Conservation (phyloP, 30 jellyfish, hydroid and myxozoan genomes). For the Phacellophora camtschatica region DNA sequence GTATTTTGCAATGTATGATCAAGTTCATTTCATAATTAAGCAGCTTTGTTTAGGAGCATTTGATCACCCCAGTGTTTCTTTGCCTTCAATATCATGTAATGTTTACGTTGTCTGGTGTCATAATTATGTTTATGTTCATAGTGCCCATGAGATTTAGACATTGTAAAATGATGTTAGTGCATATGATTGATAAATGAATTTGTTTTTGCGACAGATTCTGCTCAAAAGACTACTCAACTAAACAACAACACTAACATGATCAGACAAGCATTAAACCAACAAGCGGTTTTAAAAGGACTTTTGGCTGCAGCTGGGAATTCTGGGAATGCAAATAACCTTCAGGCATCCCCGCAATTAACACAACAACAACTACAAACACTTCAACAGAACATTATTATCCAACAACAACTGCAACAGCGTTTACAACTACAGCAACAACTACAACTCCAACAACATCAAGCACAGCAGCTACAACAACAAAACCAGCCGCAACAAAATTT, state of each 20-base stretch:
- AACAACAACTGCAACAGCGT: conserved; percentile 21
- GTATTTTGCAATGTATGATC: too few species aligned
- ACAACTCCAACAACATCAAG: conserved; percentile 1
- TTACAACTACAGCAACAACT: background rate
- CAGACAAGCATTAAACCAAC: conserved; percentile 6
- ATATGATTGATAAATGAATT: too few species aligned
- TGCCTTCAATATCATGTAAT: too few species aligned
- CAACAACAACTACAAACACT: conserved; percentile 24
- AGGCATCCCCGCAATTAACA: conserved; percentile 9
- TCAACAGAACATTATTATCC: conserved; percentile 3
- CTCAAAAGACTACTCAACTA: background rate
- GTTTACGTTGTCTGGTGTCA: background rate
- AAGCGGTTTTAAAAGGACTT: conserved; percentile 31
- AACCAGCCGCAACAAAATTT: conserved; percentile 12
- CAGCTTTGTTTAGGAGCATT: too few species aligned
- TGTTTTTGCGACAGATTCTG: background rate
- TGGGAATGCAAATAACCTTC: background rate
- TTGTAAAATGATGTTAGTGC: background rate
- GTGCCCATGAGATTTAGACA: background rate
- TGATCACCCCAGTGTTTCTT: too few species aligned
- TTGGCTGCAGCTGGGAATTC: conserved; percentile 8
- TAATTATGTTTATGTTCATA: too few species aligned
- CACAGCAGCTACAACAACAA: background rate
- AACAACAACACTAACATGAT: background rate
- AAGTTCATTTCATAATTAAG: too few species aligned